A percentile compares a stretch with the other conserved stretches of the same genome.
Conservation (phyloP, 1,140 invertebrate genomes). For the Zeugodacus cucurbitae region DNA sequence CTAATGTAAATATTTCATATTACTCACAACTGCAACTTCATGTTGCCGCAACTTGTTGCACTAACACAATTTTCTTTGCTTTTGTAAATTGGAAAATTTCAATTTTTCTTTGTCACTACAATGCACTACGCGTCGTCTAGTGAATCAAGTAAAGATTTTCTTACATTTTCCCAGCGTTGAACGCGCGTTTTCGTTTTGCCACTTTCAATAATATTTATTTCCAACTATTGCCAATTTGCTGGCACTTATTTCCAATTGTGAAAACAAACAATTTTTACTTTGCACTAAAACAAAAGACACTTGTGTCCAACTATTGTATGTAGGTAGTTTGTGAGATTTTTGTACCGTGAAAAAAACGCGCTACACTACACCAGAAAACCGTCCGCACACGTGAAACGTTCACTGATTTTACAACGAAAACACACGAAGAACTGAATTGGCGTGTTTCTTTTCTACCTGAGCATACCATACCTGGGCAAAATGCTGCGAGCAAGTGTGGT, state of each 20-base stretch:
- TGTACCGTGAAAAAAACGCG: constrained; percentile 38
- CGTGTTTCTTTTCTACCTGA: constrained; percentile 43
- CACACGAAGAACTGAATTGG: constrained; percentile 45
- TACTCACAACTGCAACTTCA: no score
- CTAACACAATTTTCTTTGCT: no score
- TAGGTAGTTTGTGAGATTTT: background rate
- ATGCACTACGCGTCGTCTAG: background rate
- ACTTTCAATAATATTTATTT: background rate
- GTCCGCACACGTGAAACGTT: constrained; percentile 13
- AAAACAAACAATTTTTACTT: background rate
- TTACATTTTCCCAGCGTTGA: background rate
- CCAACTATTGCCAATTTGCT: background rate
- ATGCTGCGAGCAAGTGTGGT: constrained; percentile 44
- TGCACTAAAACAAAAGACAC: background rate
- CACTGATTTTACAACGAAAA: constrained; percentile 43
- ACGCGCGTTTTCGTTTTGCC: background rate
- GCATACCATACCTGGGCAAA: constrained; percentile 44
- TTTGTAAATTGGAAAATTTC: no score
- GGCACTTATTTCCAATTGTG: background rate
- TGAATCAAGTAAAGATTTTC: background rate
- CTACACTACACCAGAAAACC: background rate
- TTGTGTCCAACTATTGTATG: background rate
- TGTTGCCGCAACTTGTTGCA: no score
- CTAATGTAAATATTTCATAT: no score
- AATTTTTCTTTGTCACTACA: background rate